Evolutionary conservation across 2,113 vertebrate genomes (phyloP).

Genomic region (Macheiramphus alcinus): DNA sequence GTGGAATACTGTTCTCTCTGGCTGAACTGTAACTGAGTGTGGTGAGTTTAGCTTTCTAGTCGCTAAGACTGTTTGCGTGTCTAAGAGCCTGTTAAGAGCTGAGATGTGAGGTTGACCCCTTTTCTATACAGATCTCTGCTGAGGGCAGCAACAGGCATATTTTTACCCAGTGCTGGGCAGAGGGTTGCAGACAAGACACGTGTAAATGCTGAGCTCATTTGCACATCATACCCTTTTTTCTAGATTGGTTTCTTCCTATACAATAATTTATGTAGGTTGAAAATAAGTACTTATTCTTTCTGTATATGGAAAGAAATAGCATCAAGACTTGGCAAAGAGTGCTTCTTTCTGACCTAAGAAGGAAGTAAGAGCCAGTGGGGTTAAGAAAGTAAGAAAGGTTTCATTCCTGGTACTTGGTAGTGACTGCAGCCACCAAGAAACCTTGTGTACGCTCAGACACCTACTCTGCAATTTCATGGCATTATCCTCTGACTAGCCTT

Average conservation of each 20-base stretch:
- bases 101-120: not conserved
- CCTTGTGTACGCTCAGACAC: not conserved
- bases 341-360: not conserved
- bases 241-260: not conserved
- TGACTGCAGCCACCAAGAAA: not conserved
- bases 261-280: not conserved
- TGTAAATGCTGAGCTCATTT: not conserved
- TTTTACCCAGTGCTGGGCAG: not conserved
- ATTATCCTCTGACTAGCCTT: not conserved
- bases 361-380: not conserved
- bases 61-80: not conserved
- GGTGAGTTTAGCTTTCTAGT: not conserved
- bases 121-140: not conserved
- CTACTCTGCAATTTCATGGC: not conserved
- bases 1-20: not conserved
- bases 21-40: not conserved
- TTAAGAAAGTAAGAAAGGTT: not conserved
- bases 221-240: not conserved
- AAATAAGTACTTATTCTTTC: not conserved
- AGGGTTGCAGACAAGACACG: not conserved
- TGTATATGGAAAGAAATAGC: not conserved
- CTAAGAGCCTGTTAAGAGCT: conserved; percentile 11
- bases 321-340: not conserved
- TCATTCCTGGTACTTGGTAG: not conserved
- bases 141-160: not conserved